Evolutionary conservation across 2,797 vertebrate genomes (phyloP), one percentile per base, ranked within the genome.

Genomic region (Acanthurus tractus): DNA sequence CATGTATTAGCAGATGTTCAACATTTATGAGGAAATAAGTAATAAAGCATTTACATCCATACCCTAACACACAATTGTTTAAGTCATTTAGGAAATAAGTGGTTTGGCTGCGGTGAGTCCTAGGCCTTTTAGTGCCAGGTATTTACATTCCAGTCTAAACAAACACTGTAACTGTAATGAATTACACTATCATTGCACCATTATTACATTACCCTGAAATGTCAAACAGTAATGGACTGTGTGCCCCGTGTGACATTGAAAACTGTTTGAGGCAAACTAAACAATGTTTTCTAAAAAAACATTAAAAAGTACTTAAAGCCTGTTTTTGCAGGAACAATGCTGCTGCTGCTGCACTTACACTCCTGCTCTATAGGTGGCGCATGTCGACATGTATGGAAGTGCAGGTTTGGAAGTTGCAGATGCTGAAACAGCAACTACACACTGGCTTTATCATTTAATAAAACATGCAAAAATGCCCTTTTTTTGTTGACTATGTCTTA

Each of bases 11-110:
- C 44, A 66, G 67, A 44, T 62, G 44, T 13, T 56, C 6, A 54
- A 61, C 23, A 36, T 77, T 73, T 40, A 57, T 42, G 29, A 63
- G 68, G 49, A 71, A 75, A 36, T 55, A 48, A 54, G 64, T 61
- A 55, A 48, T 67, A 48, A 58, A 52, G 46, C 13, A 2, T 69
- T 62, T 48, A 54, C n/a, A 45, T 45, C 36, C 29, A 25, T 49
- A 64, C 40, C 34, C 54, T 48, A 42, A 64, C 22, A 75, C 23
- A 52, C n/a, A 50, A 55, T 66, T 71, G 44, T 70, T 55, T 44
- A 81, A 66, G 61, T 50, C 15, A 56, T 67, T 66, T 12, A 52
- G 44, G 15, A 56, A 66, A 25, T 34, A 40, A 36, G 36, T 50
- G 54, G 54, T 70, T 71, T 76, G 67, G 36, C 56, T 45, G 15